phyloP scores from a whole-genome alignment of 2,888 invertebrate genomes.

The Uropetala carovei region DNA sequence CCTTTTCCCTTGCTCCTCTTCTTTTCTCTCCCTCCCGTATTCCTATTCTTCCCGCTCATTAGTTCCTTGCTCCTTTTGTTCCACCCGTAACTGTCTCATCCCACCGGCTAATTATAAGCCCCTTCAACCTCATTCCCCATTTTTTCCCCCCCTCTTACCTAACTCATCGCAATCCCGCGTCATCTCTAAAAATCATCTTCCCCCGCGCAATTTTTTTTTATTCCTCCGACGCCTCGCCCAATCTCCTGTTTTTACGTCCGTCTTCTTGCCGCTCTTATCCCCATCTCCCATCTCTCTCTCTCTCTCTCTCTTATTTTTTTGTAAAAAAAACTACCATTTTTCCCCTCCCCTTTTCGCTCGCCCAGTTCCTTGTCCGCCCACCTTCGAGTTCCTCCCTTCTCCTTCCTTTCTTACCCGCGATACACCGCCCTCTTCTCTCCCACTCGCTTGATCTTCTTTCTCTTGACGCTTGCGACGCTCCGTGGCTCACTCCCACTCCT shows the following conservation, averaged over 20 bases:
- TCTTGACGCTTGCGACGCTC: background rate
- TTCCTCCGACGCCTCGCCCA: background rate
- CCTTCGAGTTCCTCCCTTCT: background rate
- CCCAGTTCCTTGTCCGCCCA: background rate
- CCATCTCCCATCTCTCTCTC: background rate
- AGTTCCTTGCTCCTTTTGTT: background rate
- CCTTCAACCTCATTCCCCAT: background rate
- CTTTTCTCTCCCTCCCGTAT: background rate
- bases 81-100: background rate
- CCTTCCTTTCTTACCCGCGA: background rate
- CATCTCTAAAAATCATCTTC: background rate
- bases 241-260: too few species aligned
- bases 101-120: background rate
- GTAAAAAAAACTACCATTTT: background rate
- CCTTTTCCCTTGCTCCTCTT: background rate
- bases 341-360: background rate
- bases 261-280: background rate
- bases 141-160: background rate
- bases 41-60: background rate
- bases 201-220: background rate
- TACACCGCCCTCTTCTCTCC: background rate
- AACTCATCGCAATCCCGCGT: background rate
- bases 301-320: background rate
- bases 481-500: background rate
- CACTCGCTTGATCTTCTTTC: background rate